Percentiles rank a stretch among this genome's conserved stretches.
Conservation (phyloP, 2,888 invertebrate genomes). For the Schizaphis graminum region DNA sequence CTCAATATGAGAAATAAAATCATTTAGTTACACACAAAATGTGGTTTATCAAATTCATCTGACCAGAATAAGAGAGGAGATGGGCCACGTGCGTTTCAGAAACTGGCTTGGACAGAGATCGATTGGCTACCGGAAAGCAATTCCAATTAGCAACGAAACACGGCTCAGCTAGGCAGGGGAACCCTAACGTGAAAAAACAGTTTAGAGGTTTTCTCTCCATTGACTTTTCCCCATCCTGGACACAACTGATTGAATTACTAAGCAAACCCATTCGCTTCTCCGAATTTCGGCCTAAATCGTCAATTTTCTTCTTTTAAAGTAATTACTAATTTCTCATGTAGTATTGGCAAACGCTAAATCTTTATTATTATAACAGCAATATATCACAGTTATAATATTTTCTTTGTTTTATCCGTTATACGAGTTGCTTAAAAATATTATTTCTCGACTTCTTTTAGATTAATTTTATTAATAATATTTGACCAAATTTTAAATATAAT, state of each 20-base stretch:
- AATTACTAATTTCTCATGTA: neutral
- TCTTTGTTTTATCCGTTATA: neutral
- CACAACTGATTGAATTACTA: constrained; percentile 53
- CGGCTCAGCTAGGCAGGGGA: neutral
- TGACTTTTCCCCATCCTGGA: neutral
- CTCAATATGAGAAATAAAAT: neutral
- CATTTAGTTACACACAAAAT: constrained; percentile 37
- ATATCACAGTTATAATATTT: neutral
- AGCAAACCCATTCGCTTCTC: constrained; percentile 21
- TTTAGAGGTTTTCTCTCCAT: constrained; percentile 53
- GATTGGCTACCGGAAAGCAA: constrained; percentile 54
- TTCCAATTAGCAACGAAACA: constrained; percentile 54
- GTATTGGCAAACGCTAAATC: neutral
- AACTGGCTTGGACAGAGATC: constrained; percentile 59
- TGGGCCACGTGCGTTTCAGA: constrained; percentile 23
- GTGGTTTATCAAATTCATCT: constrained; percentile 55
- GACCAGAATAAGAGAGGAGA: constrained; percentile 22
- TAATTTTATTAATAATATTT: neutral
- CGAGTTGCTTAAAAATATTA: neutral
- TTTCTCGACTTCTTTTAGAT: neutral
- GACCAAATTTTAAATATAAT: neutral
- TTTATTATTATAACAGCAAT: neutral
- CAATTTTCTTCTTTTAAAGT: neutral
- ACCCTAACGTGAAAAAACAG: constrained; percentile 52
- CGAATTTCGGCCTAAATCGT: constrained; percentile 20